Evolutionary conservation across 2,888 invertebrate species (phyloP), one percentile per base, ranked within the genome.

Genomic region (Thalpophila matura): DNA sequence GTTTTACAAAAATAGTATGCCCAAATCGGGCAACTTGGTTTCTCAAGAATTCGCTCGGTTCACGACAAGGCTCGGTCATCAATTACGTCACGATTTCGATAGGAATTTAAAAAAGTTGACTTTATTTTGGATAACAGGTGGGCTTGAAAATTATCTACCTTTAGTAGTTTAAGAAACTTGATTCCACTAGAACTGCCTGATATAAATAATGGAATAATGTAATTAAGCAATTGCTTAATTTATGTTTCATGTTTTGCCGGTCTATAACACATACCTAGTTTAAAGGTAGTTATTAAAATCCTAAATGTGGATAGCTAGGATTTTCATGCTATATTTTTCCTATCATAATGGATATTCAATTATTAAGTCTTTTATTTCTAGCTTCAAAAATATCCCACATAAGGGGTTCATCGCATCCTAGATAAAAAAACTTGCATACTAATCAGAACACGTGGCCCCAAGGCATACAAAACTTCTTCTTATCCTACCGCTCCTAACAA

Each of bases 11-110:
- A 68, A 70, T 72, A 63, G 50, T 76, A 69, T 69, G 67, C 33
- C 77, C 77, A 79, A 76, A 72, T 63, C 65, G 47, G 73, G 72
- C 20, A 75, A 72, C 57, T 31, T 55, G 63, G 54, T 43, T 57
- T 54, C 6, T 56, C 46, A 76, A 68, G 76, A 79, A 77, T 77
- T 76, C 27, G 77, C 55, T 59, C 47, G 18, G 42, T 68, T 64
- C 72, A 64, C 45, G 63, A 71, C 58, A 38, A 51, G 42, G 26
- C 26, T 35, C 22, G 38, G 27, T 43, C 75, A 56, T 74, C 55
- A 51, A 55, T 69, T 56, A 56, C 47, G 38, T 70, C 74, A 74
- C 45, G 68, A 38, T 24, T 33, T 29, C 59, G 45, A 49, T 51
- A 42, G 40, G 46, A 47, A 38, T 70, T 68, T 38, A n/a, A 27